Percentiles rank a stretch among this genome's conserved stretches.
phyloP scores from a whole-genome alignment of 2,797 vertebrate genomes.

The Limosa lapponica region DNA sequence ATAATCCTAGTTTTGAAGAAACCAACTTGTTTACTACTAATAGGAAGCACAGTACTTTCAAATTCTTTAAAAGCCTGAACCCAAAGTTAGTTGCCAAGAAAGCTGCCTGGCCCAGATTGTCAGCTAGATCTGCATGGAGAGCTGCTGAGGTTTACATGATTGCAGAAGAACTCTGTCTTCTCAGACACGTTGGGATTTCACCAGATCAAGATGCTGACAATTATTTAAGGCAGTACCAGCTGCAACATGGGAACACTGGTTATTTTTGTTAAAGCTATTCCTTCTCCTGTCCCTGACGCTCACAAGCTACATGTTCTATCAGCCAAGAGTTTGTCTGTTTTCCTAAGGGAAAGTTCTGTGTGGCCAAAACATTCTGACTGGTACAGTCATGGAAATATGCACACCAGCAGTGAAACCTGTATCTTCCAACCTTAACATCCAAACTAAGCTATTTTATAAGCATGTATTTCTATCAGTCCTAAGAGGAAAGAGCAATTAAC shows the following conservation, averaged over 20 bases:
- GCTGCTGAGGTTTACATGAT: neutral
- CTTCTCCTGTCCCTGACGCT: neutral
- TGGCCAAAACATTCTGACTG: slow-evolving; percentile 8
- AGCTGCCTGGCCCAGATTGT: neutral
- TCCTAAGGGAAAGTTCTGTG: neutral
- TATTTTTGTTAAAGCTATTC: neutral
- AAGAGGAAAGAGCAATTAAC: slow-evolving; percentile 17
- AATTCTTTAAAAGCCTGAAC: neutral
- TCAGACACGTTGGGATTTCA: neutral
- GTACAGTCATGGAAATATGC: slow-evolving; percentile 19
- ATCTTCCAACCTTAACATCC: slow-evolving; percentile 25
- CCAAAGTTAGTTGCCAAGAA: neutral
- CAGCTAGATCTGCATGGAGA: neutral
- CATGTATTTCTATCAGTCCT: neutral
- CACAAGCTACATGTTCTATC: neutral
- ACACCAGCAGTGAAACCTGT: neutral
- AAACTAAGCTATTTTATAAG: slow-evolving; percentile 19
- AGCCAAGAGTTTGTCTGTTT: neutral
- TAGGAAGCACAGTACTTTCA: neutral
- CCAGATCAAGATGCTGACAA: neutral
- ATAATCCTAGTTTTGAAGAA: neutral
- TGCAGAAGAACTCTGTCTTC: neutral
- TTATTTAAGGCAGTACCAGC: neutral
- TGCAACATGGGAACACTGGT: neutral
- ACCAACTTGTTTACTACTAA: neutral